Evolutionary conservation across 2,888 invertebrate species (phyloP).

Genomic region (Apocheima hispidaria): DNA sequence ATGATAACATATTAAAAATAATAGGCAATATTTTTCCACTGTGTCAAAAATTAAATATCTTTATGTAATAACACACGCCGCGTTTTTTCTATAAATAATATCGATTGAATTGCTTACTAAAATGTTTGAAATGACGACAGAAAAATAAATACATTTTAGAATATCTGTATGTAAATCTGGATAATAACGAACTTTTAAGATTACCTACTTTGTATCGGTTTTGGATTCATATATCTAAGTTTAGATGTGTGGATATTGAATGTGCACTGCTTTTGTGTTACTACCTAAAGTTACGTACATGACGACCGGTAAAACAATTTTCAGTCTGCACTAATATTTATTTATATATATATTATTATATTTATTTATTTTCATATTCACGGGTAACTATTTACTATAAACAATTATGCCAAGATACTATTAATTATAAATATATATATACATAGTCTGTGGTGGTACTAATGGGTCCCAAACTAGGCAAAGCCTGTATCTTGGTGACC

Average conservation of each 20-base stretch:
- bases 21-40: slow-evolving; percentile 15
- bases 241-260: slow-evolving; percentile 13
- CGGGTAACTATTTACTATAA: no score
- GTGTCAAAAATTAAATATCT: slow-evolving; percentile 11
- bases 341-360: no score
- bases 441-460: no score
- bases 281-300: slow-evolving; percentile 2
- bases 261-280: neutral
- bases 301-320: slow-evolving; percentile 17
- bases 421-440: no score
- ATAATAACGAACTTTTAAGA: slow-evolving; percentile 34
- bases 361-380: no score
- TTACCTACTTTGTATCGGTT: slow-evolving; percentile 30
- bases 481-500: no score
- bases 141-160: slow-evolving; percentile 42
- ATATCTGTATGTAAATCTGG: slow-evolving; percentile 41
- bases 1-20: slow-evolving; percentile 16
- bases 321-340: no score
- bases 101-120: slow-evolving; percentile 35
- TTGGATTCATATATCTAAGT: slow-evolving; percentile 11
- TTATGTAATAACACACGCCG: slow-evolving; percentile 27
- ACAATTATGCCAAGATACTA: no score
- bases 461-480: no score
- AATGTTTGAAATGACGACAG: slow-evolving; percentile 33
- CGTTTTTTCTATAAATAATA: slow-evolving; percentile 16